phyloP scores from a whole-genome alignment of 2,888 invertebrate species.

The Drosophila mayaguana region DNA sequence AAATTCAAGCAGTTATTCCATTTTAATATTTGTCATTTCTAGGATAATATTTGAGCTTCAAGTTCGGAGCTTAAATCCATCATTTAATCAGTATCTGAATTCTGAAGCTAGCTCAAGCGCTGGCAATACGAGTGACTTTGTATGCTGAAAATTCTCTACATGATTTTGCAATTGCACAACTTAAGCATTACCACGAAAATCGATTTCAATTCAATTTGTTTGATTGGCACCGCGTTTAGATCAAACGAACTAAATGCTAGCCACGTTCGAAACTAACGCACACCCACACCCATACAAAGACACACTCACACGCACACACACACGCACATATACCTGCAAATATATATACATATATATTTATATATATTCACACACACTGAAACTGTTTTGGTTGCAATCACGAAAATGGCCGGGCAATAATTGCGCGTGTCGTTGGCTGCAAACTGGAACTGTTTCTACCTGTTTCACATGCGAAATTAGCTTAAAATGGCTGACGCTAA shows the following conservation, averaged over 20 bases:
- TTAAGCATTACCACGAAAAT: constrained; percentile 59
- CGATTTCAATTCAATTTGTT: constrained; percentile 78
- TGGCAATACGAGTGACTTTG: constrained; percentile 1
- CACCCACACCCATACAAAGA: background rate
- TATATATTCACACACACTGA: constrained; percentile 13
- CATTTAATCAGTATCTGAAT: background rate
- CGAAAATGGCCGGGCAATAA: constrained; percentile 78
- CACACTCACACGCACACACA: background rate
- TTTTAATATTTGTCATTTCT: no score
- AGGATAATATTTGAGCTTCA: background rate
- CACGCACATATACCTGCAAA: background rate
- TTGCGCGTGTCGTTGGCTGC: constrained; percentile 77
- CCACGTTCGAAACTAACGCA: constrained; percentile 61
- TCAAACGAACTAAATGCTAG: constrained; percentile 74
- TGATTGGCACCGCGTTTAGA: constrained; percentile 70
- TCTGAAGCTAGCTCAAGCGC: background rate
- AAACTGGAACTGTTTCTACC: constrained; percentile 74
- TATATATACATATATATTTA: constrained; percentile 8
- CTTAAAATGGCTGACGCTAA: constrained; percentile 74
- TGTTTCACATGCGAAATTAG: constrained; percentile 79
- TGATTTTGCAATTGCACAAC: constrained; percentile 50
- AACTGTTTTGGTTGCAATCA: constrained; percentile 60
- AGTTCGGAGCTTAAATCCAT: accelerated
- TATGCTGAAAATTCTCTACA: constrained; percentile 18
- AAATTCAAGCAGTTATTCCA: no score